Evolutionary conservation across 2,797 vertebrate species (phyloP).

Genomic region (Clarias fuscus): DNA sequence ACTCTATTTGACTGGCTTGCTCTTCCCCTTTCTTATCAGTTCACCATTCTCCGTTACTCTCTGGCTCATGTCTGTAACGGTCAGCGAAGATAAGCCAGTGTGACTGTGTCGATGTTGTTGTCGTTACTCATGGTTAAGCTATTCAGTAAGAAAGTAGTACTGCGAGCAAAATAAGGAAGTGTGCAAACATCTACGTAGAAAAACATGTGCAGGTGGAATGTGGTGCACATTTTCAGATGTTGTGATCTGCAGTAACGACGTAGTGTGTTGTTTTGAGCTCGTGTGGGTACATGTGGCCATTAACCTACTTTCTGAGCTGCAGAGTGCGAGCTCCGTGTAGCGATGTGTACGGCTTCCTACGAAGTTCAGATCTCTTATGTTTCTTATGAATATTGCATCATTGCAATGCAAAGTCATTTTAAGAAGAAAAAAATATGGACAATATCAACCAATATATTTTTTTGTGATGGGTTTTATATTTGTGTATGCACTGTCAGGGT

Average conservation of each 20-base stretch:
- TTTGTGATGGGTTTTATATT: no score
- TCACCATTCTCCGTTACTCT: neutral
- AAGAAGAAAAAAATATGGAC: neutral
- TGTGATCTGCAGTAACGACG: slow-evolving; percentile 68
- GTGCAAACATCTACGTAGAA: neutral
- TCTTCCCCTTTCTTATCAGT: neutral
- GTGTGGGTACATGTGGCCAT: slow-evolving; percentile 70
- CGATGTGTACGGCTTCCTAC: slow-evolving; percentile 46
- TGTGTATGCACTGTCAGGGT: no score
- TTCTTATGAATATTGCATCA: neutral
- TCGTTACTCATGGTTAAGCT: neutral
- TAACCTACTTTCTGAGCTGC: slow-evolving; percentile 74
- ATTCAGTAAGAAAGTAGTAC: neutral
- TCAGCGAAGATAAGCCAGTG: neutral
- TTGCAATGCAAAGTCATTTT: neutral
- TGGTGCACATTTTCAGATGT: slow-evolving; percentile 26
- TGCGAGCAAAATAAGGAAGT: neutral
- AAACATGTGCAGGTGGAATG: slow-evolving; percentile 1
- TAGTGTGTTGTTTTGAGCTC: slow-evolving; percentile 72
- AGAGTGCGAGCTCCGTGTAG: slow-evolving; percentile 64
- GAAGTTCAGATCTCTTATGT: slow-evolving; percentile 15
- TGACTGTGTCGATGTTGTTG: neutral
- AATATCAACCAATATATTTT: no score
- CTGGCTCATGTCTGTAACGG: neutral
- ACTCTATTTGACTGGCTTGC: neutral